Percentiles rank a stretch among this genome's conserved stretches.
These are phyloP conservation scores for Tenualosa thibaudeaui DNA, from an alignment of 2,797 vertebrate genomes.

Conservation along the genomic window DNA sequence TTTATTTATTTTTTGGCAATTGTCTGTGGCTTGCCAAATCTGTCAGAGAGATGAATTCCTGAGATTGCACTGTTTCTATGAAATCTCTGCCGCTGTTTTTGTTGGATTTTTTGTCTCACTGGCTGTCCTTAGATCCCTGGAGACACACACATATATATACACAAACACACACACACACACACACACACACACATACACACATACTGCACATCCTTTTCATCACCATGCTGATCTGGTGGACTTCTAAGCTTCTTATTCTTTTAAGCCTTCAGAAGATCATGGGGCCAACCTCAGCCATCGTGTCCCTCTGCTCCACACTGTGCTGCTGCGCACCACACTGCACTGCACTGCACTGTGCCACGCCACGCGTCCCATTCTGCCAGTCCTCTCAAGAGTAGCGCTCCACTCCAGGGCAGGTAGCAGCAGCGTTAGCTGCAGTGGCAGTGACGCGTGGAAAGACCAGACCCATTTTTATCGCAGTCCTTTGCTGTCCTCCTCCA, in stretches of 20 bases:
- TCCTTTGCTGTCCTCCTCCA: background rate
- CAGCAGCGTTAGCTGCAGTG: background rate
- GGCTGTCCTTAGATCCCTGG: background rate
- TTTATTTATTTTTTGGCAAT: background rate
- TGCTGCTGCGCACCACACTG: background rate
- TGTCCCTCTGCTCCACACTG: background rate
- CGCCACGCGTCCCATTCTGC: no score
- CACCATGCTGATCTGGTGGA: background rate
- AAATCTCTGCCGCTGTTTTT: background rate
- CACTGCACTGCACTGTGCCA: background rate
- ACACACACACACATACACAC: background rate
- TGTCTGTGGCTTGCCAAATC: background rate
- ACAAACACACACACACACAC: background rate
- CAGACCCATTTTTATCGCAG: background rate
- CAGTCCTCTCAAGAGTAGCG: no score
- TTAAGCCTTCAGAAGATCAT: background rate
- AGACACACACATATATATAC: background rate
- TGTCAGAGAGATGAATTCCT: background rate
- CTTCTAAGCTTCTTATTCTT: constrained; percentile 18
- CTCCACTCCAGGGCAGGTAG: no score
- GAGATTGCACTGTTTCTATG: background rate
- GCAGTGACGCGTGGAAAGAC: background rate
- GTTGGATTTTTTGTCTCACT: background rate
- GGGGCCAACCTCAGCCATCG: background rate
- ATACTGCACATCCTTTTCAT: background rate